These are phyloP conservation scores for Listronotus oregonensis DNA, from an alignment of 1,140 invertebrate species.

Conservation along the genomic window DNA sequence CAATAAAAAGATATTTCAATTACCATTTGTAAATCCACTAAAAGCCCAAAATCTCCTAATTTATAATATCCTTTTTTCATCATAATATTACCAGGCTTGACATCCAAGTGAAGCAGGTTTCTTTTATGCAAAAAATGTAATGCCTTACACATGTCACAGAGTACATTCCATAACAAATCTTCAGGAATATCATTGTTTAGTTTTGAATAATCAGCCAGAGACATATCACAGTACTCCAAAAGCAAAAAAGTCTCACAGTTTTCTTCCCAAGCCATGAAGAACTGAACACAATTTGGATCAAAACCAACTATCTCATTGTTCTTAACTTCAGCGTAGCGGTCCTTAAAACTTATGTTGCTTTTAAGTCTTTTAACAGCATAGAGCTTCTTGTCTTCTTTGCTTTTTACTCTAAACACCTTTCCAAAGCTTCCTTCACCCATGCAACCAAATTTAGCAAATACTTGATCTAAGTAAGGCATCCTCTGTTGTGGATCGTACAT, in stretches of 20 bases:
- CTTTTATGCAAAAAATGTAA: constrained; percentile 42
- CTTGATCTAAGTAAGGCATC: constrained; percentile 65
- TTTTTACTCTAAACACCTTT: constrained; percentile 70
- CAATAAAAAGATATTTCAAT: constrained; percentile 14
- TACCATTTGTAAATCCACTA: constrained; percentile 69
- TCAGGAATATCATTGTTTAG: constrained; percentile 57
- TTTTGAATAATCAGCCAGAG: constrained; percentile 57
- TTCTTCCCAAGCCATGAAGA: constrained; percentile 78
- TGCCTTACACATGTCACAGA: constrained; percentile 53
- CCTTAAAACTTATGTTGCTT: constrained; percentile 64
- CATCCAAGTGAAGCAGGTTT: constrained; percentile 74
- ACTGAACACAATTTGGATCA: constrained; percentile 71
- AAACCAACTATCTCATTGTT: constrained; percentile 71
- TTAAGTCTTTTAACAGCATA: constrained; percentile 71
- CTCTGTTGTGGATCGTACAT: constrained; percentile 39
- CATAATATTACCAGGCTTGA: constrained; percentile 80
- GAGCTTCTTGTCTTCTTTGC: constrained; percentile 66
- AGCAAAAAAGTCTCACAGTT: constrained; percentile 72
- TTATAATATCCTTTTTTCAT: constrained; percentile 68
- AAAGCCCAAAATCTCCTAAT: constrained; percentile 76
- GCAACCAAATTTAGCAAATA: constrained; percentile 65
- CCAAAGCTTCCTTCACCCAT: constrained; percentile 78
- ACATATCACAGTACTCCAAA: constrained; percentile 70
- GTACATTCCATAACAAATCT: constrained; percentile 54
- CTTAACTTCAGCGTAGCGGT: constrained; percentile 71